Base-by-base conservation (phyloP, 30 jellyfish, hydroid and myxozoan species). In the Pseudorhiza aurosa region DNA sequence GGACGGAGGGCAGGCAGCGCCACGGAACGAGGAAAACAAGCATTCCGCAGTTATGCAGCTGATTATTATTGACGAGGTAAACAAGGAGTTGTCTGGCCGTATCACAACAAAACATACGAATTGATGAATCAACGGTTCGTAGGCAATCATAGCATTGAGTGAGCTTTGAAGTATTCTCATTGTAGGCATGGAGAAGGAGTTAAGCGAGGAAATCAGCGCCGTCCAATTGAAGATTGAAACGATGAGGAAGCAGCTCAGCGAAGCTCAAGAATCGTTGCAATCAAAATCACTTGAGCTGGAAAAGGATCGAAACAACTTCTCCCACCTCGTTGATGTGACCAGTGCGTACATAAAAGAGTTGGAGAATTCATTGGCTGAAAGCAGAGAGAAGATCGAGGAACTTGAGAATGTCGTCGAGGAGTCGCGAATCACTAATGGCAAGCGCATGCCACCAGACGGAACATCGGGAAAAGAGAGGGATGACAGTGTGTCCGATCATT, bases 241-340 rank as follows among this genome's bases (percentile, higher is more conserved):
- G 19, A 60, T 92, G 92, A 87, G 88, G 69, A 71, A 30, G 3
- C 95, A 92, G 70, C 68, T 92, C 57, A 29, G 68, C 22, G 98
- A 85, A 18, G 46, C 98, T 0, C 94, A 77, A 39, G 95, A 86
- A 0, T 28, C 88, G 40, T 44, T 92, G 49, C 93, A 94, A n/a
- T 46, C 88, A 8, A 94, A 94, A 74, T 88, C 88, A 6, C 95
- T 88, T 3, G 97, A 94, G 43, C 91, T 94, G 1, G 99, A 94
- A 29, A 82, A 75, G 30, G 99, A 94, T 25, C 89, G 99, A 11
- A 75, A 70, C 60, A 94, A 94, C 57, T 95, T 94, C 42, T 65
- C 85, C 19, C 91, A 94, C 70, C 78, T 94, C 0, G 99, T 94
- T 36, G 97, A 94, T 25, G 99, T 94, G 25, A 94, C 99, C n/a